Conservation (phyloP, 2,113 vertebrate species). For the Thamnaconus septentrionalis region DNA sequence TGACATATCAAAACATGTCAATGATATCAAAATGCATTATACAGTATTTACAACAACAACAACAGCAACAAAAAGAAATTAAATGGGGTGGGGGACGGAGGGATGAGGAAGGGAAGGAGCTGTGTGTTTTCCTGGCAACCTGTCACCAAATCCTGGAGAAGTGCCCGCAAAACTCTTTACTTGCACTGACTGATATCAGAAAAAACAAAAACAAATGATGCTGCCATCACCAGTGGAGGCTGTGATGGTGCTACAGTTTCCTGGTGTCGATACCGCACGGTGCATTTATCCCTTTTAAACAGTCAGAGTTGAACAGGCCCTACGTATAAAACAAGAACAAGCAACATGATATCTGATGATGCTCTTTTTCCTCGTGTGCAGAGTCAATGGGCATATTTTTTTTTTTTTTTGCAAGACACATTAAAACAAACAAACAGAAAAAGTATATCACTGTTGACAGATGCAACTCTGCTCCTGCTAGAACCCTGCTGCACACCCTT, state of each 20-base stretch:
- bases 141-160: constrained; percentile 48
- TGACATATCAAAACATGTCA: constrained; percentile 84
- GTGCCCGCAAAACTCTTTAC: constrained; percentile 37
- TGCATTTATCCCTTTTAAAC: constrained; percentile 36
- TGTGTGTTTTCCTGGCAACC: constrained; percentile 46
- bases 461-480: constrained; percentile 6
- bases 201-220: constrained; percentile 54
- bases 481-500: constrained; percentile 15
- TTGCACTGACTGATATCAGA: constrained; percentile 59
- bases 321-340: constrained; percentile 42
- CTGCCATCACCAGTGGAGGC: constrained; percentile 45
- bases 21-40: constrained; percentile 85
- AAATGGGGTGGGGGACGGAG: constrained; percentile 19
- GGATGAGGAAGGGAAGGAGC: constrained; percentile 33
- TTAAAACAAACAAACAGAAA: constrained; percentile 31
- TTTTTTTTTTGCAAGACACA: constrained; percentile 33
- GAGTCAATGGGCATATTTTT: constrained; percentile 58
- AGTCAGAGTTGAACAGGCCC: constrained; percentile 36
- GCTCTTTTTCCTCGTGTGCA: constrained; percentile 47
- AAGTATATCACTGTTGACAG: constrained; percentile 25
- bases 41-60: constrained; percentile 77
- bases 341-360: constrained; percentile 36
- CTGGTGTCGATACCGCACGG: not conserved
- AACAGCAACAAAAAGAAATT: constrained; percentile 36
- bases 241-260: constrained; percentile 41